Evolutionary conservation across 1,140 invertebrate genomes (phyloP).

Genomic region (Neoseiulus cucumeris): DNA sequence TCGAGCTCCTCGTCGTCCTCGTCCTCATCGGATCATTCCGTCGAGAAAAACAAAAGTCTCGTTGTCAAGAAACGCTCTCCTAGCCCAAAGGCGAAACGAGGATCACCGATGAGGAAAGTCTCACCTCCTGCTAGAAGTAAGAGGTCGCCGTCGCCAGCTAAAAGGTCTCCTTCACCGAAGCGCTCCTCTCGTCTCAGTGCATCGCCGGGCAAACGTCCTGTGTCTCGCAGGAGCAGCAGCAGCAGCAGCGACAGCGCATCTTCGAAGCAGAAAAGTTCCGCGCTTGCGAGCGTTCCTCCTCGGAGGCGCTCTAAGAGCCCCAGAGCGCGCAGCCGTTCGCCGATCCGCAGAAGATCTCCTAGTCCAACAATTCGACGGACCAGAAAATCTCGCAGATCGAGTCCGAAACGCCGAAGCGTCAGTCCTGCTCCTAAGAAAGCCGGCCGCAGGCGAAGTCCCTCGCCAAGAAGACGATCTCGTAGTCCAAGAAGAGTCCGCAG

Average conservation of each 20-base stretch:
- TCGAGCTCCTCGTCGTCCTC: too few relatives aligned
- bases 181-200: too few relatives aligned
- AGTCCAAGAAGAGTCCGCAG: not conserved
- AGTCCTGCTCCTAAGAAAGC: too few relatives aligned
- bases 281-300: not conserved
- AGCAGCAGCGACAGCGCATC: not conserved
- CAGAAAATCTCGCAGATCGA: not conserved
- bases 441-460: not conserved
- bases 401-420: not conserved
- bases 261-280: not conserved
- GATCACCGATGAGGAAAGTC: too few relatives aligned
- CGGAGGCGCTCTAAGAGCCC: not conserved
- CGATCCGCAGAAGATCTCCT: not conserved
- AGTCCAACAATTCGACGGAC: not conserved
- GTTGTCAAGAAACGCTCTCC: too few relatives aligned
- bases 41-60: too few relatives aligned
- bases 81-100: too few relatives aligned
- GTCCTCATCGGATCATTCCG: too few relatives aligned
- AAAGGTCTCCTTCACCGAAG: too few relatives aligned
- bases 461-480: not conserved
- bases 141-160: too few relatives aligned
- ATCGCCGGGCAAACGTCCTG: not conserved
- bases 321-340: not conserved
- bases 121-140: too few relatives aligned
- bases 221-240: not conserved